phyloP scores from a whole-genome alignment of 2,113 vertebrate genomes.

The Scalopus aquaticus region DNA sequence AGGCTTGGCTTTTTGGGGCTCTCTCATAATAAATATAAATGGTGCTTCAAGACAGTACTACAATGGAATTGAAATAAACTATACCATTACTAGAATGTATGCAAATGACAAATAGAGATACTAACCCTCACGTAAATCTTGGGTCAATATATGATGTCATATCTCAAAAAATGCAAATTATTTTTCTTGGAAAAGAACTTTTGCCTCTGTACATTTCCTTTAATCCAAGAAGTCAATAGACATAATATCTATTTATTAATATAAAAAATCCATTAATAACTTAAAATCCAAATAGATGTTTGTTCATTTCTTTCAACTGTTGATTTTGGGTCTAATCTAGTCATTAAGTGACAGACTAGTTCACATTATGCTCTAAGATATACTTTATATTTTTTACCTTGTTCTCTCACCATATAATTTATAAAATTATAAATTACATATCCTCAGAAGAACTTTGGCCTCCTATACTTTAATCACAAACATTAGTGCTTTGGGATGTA shows the following conservation, averaged over 20 bases:
- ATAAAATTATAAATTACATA: not conserved
- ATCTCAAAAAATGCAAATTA: not conserved
- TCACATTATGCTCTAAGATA: not conserved
- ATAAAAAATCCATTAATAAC: not conserved
- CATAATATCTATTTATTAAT: not conserved
- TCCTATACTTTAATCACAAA: not conserved
- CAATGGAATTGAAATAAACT: slow-evolving; percentile 76
- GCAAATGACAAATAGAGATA: not conserved
- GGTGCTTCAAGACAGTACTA: slow-evolving; percentile 82
- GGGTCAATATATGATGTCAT: not conserved
- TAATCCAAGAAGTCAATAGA: slow-evolving; percentile 10
- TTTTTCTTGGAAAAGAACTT: not conserved
- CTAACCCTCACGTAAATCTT: not conserved
- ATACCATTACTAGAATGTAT: not conserved
- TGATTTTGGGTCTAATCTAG: not conserved
- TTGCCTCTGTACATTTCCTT: not conserved
- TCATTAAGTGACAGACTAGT: not conserved
- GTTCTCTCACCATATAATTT: not conserved
- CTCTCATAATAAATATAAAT: slow-evolving; percentile 84
- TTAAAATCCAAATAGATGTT: not conserved
- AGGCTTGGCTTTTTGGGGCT: slow-evolving; percentile 80
- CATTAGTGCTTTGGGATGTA: not conserved
- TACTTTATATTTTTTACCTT: not conserved
- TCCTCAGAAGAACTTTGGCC: not conserved
- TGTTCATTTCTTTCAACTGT: not conserved